These are phyloP conservation scores for Poeciliopsis retropinna DNA, from an alignment of 2,113 vertebrate species.

Conservation along the genomic window DNA sequence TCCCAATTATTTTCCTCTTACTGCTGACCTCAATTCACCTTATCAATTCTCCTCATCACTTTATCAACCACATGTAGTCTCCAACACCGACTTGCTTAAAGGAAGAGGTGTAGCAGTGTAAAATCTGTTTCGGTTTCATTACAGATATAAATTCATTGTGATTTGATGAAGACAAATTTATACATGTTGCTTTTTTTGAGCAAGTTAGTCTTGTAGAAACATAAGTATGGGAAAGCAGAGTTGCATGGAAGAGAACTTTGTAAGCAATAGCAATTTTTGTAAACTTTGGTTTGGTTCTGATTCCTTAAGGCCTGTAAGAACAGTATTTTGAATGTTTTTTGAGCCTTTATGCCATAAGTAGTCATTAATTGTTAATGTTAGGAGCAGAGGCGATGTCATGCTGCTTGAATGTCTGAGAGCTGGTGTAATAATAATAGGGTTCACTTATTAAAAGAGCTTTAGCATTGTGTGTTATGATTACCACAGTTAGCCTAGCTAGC, in stretches of 20 bases:
- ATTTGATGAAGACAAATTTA: neutral
- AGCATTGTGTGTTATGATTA: neutral
- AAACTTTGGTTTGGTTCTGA: neutral
- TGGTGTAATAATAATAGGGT: neutral
- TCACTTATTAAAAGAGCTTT: neutral
- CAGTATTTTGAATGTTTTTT: neutral
- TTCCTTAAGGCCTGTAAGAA: neutral
- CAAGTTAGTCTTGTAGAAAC: neutral
- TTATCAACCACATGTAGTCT: conserved; percentile 31
- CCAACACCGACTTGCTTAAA: conserved; percentile 26
- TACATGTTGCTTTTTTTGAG: neutral
- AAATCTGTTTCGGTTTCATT: conserved; percentile 9
- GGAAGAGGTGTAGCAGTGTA: conserved; percentile 8
- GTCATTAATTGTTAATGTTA: neutral
- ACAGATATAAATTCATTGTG: conserved; percentile 6
- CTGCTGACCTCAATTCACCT: conserved; percentile 68
- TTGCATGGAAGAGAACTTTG: neutral
- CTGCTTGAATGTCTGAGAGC: neutral
- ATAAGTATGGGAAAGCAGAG: neutral
- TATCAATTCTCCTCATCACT: conserved; percentile 55
- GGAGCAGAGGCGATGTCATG: neutral
- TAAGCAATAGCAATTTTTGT: neutral
- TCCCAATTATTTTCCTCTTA: conserved; percentile 74
- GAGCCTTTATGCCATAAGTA: neutral
- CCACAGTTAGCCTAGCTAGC: neutral